These are phyloP conservation scores for Conus canariensis DNA, from an alignment of 2,888 invertebrate genomes.

Conservation along the genomic window DNA sequence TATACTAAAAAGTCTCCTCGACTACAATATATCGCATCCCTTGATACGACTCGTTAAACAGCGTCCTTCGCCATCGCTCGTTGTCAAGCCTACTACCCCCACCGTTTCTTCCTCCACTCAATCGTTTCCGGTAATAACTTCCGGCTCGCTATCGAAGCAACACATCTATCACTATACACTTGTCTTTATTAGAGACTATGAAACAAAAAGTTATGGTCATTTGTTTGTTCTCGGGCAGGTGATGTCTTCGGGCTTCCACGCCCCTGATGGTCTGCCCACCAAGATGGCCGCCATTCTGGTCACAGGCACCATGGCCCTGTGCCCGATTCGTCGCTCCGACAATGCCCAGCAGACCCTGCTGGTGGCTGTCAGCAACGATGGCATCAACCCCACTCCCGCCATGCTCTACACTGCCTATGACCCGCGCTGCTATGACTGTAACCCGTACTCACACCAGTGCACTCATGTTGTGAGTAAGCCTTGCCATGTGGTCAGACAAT, in stretches of 20 bases:
- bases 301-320: constrained; percentile 37
- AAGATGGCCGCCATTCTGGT: constrained; percentile 40
- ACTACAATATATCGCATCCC: too few species aligned
- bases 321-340: constrained; percentile 26
- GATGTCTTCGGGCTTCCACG: constrained; percentile 22
- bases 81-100: too few species aligned
- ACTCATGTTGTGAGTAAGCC: constrained; percentile 35
- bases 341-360: constrained; percentile 32
- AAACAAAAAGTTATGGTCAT: too few species aligned
- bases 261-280: constrained; percentile 8
- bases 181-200: too few species aligned
- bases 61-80: too few species aligned
- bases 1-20: too few species aligned
- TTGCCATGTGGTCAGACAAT: too few species aligned
- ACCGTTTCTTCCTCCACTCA: too few species aligned
- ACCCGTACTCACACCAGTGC: constrained; percentile 38
- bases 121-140: too few species aligned
- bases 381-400: constrained; percentile 20
- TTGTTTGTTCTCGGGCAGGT: background rate
- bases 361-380: constrained; percentile 53
- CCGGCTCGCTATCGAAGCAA: too few species aligned
- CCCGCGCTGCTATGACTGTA: constrained; percentile 47
- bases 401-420: constrained; percentile 50
- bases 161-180: too few species aligned
- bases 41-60: too few species aligned